Base-by-base conservation (phyloP, 2,888 invertebrate species). In the Lissocephala sabroskyi region DNA sequence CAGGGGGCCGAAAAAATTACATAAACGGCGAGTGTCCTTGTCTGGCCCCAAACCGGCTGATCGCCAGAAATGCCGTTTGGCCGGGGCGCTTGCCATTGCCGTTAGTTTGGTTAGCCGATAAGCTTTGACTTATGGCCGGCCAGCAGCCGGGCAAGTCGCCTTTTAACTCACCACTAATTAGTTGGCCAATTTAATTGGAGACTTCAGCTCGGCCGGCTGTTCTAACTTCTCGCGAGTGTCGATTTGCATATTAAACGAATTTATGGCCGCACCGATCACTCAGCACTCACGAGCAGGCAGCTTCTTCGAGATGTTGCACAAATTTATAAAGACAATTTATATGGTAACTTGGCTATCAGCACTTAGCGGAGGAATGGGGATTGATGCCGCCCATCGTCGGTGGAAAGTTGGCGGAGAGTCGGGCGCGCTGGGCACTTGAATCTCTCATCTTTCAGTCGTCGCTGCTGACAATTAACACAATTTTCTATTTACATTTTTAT, bases 171-270 rank as follows among this genome's bases (percentile, higher is more conserved):
- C 45, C 35, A 52, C 35, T 45, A 39, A 49, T 50, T 36, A 41
- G 36, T n/a, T 30, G 30, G 44, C 39, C 44, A 55, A 42, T 50
- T 47, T 32, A 16, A 16, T 14, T 23, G n/a, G n/a, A n/a, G n/a
- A n/a, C n/a, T n/a, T n/a, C n/a, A n/a, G n/a, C n/a, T n/a, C n/a
- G n/a, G n/a, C n/a, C n/a, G n/a, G n/a, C n/a, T n/a, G n/a, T n/a
- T n/a, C n/a, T n/a, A n/a, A n/a, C n/a, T n/a, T n/a, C n/a, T n/a
- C n/a, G n/a, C 30, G 10, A n/a, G 33, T n/a, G 30, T 14, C 41
- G 45, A 54, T 53, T 71, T 64, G 57, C 70, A 70, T 70, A 52
- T 65, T 73, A 60, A 70, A 60, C 56, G 76, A 76, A 73, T 65
- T 73, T 59, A 60, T 60, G 37, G 51, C 9, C 13, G 54, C 47